These are phyloP conservation scores for Digitonthophagus gazella DNA, from an alignment of 2,888 invertebrate genomes.

Conservation along the genomic window DNA sequence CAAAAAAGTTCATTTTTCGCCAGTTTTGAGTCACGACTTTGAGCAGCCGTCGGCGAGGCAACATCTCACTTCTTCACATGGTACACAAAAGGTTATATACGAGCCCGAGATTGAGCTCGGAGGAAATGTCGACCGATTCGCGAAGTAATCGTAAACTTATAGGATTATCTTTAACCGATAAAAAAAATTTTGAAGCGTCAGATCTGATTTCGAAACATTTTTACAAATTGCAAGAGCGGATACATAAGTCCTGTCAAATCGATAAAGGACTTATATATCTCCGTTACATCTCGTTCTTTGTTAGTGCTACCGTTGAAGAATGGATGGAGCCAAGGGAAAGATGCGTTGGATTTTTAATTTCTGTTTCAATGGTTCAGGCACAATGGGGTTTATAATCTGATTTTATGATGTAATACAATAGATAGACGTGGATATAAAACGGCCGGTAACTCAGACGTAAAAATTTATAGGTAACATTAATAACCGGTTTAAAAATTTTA, in stretches of 20 bases:
- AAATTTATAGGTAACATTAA: background rate
- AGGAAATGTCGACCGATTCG: background rate
- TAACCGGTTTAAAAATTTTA: background rate
- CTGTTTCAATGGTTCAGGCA: background rate
- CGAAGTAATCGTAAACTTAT: background rate
- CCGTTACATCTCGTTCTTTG: background rate
- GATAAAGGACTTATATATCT: background rate
- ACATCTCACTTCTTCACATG: background rate
- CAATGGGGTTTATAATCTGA: background rate
- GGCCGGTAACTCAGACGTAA: background rate
- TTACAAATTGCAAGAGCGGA: background rate
- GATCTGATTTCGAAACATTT: background rate
- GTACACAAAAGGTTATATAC: background rate
- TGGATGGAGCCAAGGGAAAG: no score
- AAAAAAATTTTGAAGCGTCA: background rate
- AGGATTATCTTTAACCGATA: background rate
- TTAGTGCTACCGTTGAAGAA: background rate
- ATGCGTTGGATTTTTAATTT: background rate
- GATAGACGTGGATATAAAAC: background rate
- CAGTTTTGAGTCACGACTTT: background rate
- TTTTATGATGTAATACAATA: background rate
- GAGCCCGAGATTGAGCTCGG: background rate
- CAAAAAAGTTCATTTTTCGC: background rate
- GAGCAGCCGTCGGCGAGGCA: background rate
- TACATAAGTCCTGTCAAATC: background rate